These are phyloP conservation scores for Sylvia borin DNA, from an alignment of 2,797 vertebrate species.

Conservation along the genomic window DNA sequence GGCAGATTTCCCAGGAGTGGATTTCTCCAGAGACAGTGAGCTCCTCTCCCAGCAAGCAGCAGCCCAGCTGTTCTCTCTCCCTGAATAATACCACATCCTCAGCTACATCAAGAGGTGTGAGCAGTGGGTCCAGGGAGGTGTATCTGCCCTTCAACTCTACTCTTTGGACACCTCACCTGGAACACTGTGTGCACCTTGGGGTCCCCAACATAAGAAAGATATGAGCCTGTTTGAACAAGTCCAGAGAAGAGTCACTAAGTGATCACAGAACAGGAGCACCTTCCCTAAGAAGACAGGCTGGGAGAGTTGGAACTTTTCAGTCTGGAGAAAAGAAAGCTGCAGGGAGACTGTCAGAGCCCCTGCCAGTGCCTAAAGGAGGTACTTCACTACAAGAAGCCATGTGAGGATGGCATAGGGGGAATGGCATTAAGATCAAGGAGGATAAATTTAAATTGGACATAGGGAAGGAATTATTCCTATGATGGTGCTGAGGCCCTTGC, in stretches of 20 bases:
- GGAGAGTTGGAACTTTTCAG: neutral
- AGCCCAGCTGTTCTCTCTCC: too few species aligned
- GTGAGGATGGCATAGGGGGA: too few species aligned
- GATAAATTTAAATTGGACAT: neutral
- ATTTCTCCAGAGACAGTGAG: too few species aligned
- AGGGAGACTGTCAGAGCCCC: neutral
- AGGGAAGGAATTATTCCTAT: neutral
- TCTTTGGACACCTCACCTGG: neutral
- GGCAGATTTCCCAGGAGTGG: too few species aligned
- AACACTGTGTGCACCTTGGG: neutral
- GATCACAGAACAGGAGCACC: neutral
- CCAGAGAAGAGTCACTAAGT: neutral
- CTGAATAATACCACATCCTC: neutral
- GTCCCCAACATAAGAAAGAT: neutral
- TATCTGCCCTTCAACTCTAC: neutral
- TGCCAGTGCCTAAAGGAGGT: neutral
- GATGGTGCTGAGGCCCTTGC: neutral
- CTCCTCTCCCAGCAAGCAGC: too few species aligned
- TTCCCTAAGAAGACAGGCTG: neutral
- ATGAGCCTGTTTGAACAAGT: neutral
- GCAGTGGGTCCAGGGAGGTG: neutral
- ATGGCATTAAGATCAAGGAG: neutral
- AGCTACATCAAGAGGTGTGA: neutral
- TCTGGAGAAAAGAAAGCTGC: neutral
- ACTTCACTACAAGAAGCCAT: neutral